These are phyloP conservation scores for Seladonia tumulorum DNA, from an alignment of 2,888 invertebrate genomes.

Conservation along the genomic window DNA sequence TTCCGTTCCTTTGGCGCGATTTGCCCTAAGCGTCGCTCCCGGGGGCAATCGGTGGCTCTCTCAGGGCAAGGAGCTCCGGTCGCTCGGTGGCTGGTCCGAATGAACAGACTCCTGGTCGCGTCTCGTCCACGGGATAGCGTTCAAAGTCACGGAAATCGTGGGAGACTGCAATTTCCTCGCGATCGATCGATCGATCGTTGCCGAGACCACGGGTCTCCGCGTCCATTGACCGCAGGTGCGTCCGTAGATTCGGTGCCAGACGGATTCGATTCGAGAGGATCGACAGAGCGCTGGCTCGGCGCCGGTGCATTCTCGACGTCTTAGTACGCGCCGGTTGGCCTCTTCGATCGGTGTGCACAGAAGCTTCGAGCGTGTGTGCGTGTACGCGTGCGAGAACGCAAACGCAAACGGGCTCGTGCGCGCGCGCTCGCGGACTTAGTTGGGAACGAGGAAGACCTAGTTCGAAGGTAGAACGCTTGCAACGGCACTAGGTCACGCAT, in stretches of 20 bases:
- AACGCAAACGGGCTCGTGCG: too few species aligned
- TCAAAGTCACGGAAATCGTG: not conserved
- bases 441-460: conserved; percentile 82
- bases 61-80: not conserved
- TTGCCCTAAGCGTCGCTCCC: not conserved
- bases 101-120: not conserved
- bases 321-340: conserved; percentile 40
- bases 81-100: not conserved
- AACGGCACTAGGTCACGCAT: conserved; percentile 84
- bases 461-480: conserved; percentile 81
- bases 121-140: not conserved
- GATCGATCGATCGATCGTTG: not conserved
- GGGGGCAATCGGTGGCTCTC: not conserved
- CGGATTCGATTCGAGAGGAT: conserved; percentile 52
- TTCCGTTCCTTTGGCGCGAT: not conserved
- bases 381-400: conserved; percentile 1
- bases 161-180: not conserved
- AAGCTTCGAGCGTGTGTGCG: not conserved
- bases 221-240: conserved; percentile 21
- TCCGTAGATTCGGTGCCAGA: conserved; percentile 27
- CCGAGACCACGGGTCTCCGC: too few species aligned
- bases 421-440: conserved; percentile 55
- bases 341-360: not conserved
- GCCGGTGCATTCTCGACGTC: conserved; percentile 44
- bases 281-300: conserved; percentile 6